phyloP scores from a whole-genome alignment of 2,888 invertebrate species.

The Lasius platythorax region DNA sequence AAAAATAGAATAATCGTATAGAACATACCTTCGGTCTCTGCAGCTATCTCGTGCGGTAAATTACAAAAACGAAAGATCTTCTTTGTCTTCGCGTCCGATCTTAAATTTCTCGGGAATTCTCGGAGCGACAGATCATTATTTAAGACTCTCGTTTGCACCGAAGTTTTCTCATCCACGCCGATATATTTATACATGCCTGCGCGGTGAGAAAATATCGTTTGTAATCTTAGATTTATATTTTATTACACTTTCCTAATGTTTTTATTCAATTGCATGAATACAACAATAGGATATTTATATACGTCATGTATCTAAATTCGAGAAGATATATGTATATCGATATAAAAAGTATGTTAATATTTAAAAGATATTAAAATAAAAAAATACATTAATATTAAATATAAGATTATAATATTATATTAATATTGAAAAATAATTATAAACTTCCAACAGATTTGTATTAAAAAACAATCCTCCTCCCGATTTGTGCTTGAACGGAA shows the following conservation, averaged over 20 bases:
- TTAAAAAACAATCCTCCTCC: not conserved
- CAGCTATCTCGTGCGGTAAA: slow-evolving; percentile 90
- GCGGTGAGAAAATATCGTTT: not conserved
- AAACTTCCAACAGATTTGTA: not conserved
- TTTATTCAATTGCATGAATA: not conserved
- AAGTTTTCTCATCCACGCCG: slow-evolving; percentile 87
- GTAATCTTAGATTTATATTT: not conserved
- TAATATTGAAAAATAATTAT: slow-evolving; percentile 7
- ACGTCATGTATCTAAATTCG: not conserved
- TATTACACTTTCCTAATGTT: not conserved
- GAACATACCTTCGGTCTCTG: slow-evolving; percentile 91
- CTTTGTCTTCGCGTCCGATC: slow-evolving; percentile 89
- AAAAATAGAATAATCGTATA: slow-evolving; percentile 1
- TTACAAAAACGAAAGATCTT: slow-evolving; percentile 91
- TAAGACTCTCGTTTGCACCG: slow-evolving; percentile 84
- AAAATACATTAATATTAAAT: too few relatives aligned
- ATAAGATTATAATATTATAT: not conserved
- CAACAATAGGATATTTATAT: not conserved
- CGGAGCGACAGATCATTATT: slow-evolving; percentile 85
- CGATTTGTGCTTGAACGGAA: not conserved
- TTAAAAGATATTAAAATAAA: not conserved
- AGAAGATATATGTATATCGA: not conserved
- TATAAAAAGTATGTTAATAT: not conserved
- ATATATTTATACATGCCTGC: slow-evolving; percentile 93
- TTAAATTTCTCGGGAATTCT: slow-evolving; percentile 87